phyloP scores from a whole-genome alignment of 1,140 invertebrate species.

The Euwallacea similis region DNA sequence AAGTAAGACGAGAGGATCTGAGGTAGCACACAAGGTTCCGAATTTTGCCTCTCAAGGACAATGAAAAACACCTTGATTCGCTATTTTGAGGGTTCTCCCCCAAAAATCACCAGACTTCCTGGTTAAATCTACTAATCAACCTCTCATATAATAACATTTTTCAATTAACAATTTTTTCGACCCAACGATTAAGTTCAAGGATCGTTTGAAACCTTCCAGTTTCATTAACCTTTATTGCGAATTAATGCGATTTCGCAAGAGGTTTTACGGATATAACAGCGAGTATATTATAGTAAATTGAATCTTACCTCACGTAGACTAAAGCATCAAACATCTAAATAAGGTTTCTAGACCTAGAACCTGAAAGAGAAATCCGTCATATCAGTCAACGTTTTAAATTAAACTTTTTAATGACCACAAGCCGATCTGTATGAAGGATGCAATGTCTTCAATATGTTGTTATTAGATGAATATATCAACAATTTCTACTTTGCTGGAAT shows the following conservation, averaged over 20 bases:
- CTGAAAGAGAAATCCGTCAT: constrained; percentile 29
- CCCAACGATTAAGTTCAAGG: constrained; percentile 24
- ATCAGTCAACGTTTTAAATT: constrained; percentile 21
- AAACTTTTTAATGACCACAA: constrained; percentile 27
- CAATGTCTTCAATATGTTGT: constrained; percentile 14
- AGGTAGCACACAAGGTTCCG: no score
- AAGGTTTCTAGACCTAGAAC: constrained; percentile 22
- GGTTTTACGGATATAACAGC: constrained; percentile 6
- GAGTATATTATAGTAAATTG: no score
- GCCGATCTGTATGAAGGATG: constrained; percentile 33
- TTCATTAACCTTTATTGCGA: constrained; percentile 8
- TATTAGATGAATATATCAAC: constrained; percentile 12
- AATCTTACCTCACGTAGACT: constrained; percentile 20
- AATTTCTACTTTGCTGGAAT: no score
- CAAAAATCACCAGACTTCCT: no score
- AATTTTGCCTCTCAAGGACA: no score
- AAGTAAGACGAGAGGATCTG: no score
- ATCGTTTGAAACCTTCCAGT: neutral
- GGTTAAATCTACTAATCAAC: no score
- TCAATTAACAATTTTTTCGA: constrained; percentile 7
- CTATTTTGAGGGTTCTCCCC: no score
- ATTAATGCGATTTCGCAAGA: constrained; percentile 11
- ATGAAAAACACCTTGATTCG: no score
- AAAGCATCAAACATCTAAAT: constrained; percentile 24
- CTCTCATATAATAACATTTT: neutral